Evolutionary conservation across 2,888 invertebrate species (phyloP), one percentile per base, ranked within the genome.

Genomic region (Bombylius major): DNA sequence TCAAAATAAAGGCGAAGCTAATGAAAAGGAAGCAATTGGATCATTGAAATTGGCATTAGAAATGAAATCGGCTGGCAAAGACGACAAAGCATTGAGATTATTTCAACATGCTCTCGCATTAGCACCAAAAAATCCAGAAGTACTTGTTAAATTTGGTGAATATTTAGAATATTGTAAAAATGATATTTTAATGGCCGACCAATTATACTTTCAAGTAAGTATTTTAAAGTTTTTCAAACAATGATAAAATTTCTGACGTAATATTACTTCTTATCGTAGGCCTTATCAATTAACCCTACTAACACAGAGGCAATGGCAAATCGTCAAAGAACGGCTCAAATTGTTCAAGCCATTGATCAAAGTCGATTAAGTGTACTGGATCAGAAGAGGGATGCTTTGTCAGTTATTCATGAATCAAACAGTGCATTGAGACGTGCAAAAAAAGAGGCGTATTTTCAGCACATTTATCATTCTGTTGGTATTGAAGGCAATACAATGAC

Each of bases 401-500:
- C 88, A 32, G 82, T 83, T 5, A 86, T 95, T 66, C 90, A 94
- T 23, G 85, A 88, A 61, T 81, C 81, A 47, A 86, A 86, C 70
- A 80, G 87, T 0, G 89, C 91, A 6, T 76, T 96, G 62, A 79
- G 90, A 53, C 81, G 91, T 65, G 89, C 93, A 5, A 95, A 95
- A 68, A 90, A 89, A 69, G 96, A 97, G 72, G 93, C 93, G 3
- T 98, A 96, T 72, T 96, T 93, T 70, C 84, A 89, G 67, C 94
- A 97, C 69, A 93, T 98, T 60, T 95, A 96, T 72, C 97, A 98
- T 69, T 94, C 96, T 0, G 95, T 94, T 31, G 97, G 92, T 33
- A 94, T 98, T 61, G 98, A 98, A 76, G 97, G 97, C 0, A 98
- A 98, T 69, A 97, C 97, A 0, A 90, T 99, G 87, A 89, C 91